phyloP scores from a whole-genome alignment of 2,888 invertebrate genomes.

The Spodoptera littoralis region DNA sequence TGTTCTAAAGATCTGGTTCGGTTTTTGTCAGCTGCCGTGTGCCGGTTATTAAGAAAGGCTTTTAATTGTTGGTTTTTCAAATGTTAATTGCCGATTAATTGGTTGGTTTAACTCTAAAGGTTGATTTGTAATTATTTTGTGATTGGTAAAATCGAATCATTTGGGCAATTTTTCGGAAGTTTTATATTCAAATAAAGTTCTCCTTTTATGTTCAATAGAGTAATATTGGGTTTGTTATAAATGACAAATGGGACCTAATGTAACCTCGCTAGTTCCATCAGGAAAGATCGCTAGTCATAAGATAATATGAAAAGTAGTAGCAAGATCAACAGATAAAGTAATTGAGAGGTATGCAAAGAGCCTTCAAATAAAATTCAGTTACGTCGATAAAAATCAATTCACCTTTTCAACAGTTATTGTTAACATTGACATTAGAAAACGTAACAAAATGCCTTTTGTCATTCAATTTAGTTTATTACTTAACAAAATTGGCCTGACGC shows the following conservation, averaged over 20 bases:
- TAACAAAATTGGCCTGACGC: conserved; percentile 9
- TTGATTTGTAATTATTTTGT: conserved; percentile 3
- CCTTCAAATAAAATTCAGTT: too few species aligned
- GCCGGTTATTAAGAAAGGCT: conserved; percentile 43
- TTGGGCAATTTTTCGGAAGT: too few species aligned
- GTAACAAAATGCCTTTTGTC: conserved; percentile 39
- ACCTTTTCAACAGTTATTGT: conserved; percentile 6
- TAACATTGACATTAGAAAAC: conserved; percentile 64
- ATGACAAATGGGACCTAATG: too few species aligned
- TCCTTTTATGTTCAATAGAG: too few species aligned
- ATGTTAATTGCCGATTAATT: conserved; percentile 3
- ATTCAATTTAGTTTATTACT: conserved; percentile 17
- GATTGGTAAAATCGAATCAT: too few species aligned
- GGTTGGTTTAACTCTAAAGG: conserved; percentile 16
- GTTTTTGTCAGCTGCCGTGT: conserved; percentile 50
- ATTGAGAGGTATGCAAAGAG: too few species aligned
- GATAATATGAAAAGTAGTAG: too few species aligned
- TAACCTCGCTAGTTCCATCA: too few species aligned
- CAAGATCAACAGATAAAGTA: too few species aligned
- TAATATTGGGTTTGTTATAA: too few species aligned
- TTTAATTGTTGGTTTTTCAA: conserved; percentile 10
- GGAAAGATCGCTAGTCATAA: too few species aligned
- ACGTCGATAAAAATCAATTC: background rate
- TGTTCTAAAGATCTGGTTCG: conserved; percentile 60
- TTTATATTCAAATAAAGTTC: too few species aligned